Conservation (phyloP, 2,888 invertebrate genomes). For the Heliconius erato region DNA sequence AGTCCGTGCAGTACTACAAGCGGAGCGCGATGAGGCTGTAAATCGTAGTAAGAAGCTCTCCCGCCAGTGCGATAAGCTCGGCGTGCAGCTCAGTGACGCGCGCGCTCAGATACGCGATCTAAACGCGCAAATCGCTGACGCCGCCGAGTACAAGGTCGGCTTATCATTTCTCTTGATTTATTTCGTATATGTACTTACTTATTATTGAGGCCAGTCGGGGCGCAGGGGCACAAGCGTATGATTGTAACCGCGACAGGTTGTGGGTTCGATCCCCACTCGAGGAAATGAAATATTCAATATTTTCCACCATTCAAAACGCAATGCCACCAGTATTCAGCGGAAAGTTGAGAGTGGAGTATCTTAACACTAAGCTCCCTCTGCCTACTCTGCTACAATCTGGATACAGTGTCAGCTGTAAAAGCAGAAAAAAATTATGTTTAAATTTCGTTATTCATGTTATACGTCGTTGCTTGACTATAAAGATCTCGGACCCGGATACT, state of each 20-base stretch:
- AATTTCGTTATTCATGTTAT: neutral
- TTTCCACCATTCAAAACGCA: too few relatives aligned
- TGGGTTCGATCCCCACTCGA: too few relatives aligned
- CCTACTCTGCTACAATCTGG: too few relatives aligned
- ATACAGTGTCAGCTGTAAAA: too few relatives aligned
- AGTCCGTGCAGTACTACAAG: constrained; percentile 83
- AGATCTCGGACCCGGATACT: constrained; percentile 6
- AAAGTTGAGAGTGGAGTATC: too few relatives aligned
- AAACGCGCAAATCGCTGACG: constrained; percentile 93
- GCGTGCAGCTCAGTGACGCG: constrained; percentile 92
- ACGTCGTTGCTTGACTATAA: neutral
- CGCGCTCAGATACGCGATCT: constrained; percentile 93
- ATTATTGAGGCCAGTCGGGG: too few relatives aligned
- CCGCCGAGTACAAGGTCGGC: constrained; percentile 93
- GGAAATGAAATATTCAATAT: too few relatives aligned
- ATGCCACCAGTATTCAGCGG: too few relatives aligned
- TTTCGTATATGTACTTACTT: neutral
- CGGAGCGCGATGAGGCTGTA: constrained; percentile 89
- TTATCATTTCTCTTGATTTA: neutral
- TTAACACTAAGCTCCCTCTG: too few relatives aligned
- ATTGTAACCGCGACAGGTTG: too few relatives aligned
- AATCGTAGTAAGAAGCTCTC: constrained; percentile 91
- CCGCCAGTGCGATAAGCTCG: constrained; percentile 93
- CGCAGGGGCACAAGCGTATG: too few relatives aligned
- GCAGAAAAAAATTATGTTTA: neutral